These are phyloP conservation scores for Eulemur macaco DNA, from an alignment of 2,113 vertebrate species.

Conservation along the genomic window DNA sequence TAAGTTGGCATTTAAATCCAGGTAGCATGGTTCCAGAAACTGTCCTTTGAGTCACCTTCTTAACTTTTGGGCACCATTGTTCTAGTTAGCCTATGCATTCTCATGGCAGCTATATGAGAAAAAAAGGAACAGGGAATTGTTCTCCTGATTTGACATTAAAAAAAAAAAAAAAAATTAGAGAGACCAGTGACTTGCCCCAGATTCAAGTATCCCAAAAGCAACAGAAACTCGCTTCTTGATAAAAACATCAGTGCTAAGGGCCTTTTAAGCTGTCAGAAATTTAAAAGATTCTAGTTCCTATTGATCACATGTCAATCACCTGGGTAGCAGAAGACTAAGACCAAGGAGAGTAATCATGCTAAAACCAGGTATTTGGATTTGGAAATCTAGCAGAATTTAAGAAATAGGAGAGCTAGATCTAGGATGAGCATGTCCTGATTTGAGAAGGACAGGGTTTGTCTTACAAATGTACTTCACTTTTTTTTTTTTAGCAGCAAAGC, in stretches of 20 bases:
- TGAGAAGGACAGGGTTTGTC: background rate
- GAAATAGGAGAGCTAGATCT: background rate
- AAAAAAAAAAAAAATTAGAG: background rate
- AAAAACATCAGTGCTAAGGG: constrained; percentile 10
- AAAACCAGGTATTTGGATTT: background rate
- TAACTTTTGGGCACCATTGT: background rate
- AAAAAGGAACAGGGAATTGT: background rate
- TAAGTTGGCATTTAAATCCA: background rate
- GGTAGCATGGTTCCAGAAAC: background rate
- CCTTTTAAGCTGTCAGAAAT: background rate
- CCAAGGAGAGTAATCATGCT: background rate
- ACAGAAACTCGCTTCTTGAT: constrained; percentile 27
- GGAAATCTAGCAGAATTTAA: background rate
- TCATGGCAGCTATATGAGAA: background rate
- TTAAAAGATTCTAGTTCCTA: background rate
- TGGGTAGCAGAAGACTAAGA: background rate
- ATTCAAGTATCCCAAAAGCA: constrained; percentile 23
- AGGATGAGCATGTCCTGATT: background rate
- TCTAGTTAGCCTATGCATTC: background rate
- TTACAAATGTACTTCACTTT: background rate
- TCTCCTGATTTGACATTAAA: background rate
- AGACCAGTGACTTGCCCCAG: background rate
- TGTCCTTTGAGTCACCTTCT: background rate
- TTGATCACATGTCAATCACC: background rate
- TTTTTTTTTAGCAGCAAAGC: constrained; percentile 1